Percentiles rank a stretch among this genome's conserved stretches.
phyloP scores from a whole-genome alignment of 1,140 invertebrate genomes.

The Portunus trituberculatus region DNA sequence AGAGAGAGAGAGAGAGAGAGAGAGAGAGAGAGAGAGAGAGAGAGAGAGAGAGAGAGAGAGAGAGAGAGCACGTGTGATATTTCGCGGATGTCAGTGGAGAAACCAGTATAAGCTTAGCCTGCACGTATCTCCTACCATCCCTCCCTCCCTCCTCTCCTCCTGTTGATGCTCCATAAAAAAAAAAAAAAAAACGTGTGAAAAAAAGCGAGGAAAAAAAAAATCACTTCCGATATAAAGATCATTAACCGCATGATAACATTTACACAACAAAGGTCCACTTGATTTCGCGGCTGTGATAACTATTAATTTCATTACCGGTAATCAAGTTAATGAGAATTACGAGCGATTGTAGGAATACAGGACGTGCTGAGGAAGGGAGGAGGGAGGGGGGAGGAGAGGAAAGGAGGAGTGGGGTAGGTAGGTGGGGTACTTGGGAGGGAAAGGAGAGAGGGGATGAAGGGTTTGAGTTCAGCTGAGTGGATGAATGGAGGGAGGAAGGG shows the following conservation, averaged over 20 bases:
- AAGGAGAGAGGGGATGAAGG: neutral
- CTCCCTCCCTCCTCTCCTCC: neutral
- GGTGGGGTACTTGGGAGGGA: neutral
- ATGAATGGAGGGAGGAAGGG: neutral
- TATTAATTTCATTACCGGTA: slow-evolving; percentile 53
- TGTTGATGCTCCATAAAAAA: neutral
- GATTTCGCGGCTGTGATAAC: slow-evolving; percentile 55
- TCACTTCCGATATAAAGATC: neutral
- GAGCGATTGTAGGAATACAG: slow-evolving; percentile 26
- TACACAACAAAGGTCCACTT: slow-evolving; percentile 32
- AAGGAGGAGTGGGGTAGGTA: neutral
- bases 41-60: no score
- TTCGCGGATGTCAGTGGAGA: neutral
- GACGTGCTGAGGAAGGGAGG: neutral
- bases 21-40: no score
- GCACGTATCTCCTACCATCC: no score
- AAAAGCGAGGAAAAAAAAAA: slow-evolving; percentile 23
- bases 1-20: no score
- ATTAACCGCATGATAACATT: slow-evolving; percentile 35
- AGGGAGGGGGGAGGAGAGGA: neutral
- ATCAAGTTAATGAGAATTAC: slow-evolving; percentile 49
- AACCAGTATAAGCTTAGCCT: neutral
- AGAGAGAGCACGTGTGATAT: neutral
- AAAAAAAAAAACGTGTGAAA: neutral
- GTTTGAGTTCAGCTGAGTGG: neutral